Conservation (phyloP, 2,797 vertebrate species). For the Cichlasoma orientale region DNA sequence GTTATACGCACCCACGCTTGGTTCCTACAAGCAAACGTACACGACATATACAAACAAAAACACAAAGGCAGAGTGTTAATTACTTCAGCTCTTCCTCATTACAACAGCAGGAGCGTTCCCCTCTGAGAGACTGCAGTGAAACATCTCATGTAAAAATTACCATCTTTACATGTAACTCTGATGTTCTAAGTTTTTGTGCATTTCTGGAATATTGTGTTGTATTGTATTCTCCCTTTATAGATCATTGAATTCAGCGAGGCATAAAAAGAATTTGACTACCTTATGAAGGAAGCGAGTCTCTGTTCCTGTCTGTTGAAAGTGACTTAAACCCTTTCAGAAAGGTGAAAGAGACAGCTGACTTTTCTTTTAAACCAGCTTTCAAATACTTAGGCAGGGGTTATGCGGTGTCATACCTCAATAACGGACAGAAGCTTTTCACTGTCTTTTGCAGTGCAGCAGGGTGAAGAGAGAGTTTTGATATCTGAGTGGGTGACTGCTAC, state of each 20-base stretch:
- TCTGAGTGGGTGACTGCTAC: neutral
- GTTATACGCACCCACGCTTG: constrained; percentile 19
- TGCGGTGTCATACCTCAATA: constrained; percentile 11
- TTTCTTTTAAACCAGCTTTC: constrained; percentile 12
- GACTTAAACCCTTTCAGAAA: constrained; percentile 30
- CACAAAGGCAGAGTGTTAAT: constrained; percentile 30
- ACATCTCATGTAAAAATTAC: constrained; percentile 11
- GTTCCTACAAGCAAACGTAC: constrained; percentile 19
- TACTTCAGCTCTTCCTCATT: constrained; percentile 5
- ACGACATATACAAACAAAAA: neutral
- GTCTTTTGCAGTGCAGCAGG: constrained; percentile 2
- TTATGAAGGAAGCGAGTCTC: constrained; percentile 20
- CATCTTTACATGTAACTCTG: constrained; percentile 11
- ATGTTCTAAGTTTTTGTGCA: constrained; percentile 21
- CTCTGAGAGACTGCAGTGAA: neutral
- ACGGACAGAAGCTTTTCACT: constrained; percentile 22
- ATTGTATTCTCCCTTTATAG: constrained; percentile 18
- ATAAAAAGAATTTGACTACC: constrained; percentile 45
- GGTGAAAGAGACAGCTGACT: constrained; percentile 6
- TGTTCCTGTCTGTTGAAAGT: constrained; percentile 36
- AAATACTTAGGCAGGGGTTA: constrained; percentile 14
- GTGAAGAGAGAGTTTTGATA: constrained; percentile 18
- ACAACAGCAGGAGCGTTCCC: neutral
- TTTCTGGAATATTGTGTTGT: constrained; percentile 11
- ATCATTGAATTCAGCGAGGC: constrained; percentile 33